Conservation (phyloP, 2,797 vertebrate genomes). For the Apodemus agrarius region DNA sequence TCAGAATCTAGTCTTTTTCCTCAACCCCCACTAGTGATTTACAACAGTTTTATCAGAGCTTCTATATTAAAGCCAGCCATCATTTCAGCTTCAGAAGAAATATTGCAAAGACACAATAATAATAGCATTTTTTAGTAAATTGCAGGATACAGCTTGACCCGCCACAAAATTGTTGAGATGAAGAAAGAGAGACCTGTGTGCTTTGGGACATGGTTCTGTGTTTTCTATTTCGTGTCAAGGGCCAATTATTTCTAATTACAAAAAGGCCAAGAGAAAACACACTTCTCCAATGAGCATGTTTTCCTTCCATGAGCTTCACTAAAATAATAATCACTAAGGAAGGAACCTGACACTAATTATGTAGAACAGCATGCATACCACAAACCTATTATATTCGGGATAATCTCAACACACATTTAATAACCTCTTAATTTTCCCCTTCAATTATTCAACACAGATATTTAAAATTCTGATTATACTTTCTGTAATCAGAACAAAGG, state of each 20-base stretch:
- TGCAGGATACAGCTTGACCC: conserved; percentile 57
- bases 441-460: conserved; percentile 33
- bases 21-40: conserved; percentile 53
- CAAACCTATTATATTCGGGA: conserved; percentile 39
- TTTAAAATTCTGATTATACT: conserved; percentile 54
- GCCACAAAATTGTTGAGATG: conserved; percentile 39
- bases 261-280: conserved; percentile 71
- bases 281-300: background rate
- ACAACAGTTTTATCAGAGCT: conserved; percentile 56
- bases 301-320: conserved; percentile 35
- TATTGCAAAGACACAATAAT: conserved; percentile 55
- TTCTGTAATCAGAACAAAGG: conserved; percentile 47
- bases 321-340: conserved; percentile 57
- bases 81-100: conserved; percentile 63
- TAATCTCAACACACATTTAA: conserved; percentile 34
- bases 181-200: background rate
- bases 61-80: conserved; percentile 65
- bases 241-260: conserved; percentile 85
- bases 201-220: conserved; percentile 3
- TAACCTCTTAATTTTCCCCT: conserved; percentile 34
- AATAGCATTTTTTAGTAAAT: conserved; percentile 63
- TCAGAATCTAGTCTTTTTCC: conserved; percentile 53
- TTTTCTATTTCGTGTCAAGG: conserved; percentile 72
- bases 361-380: conserved; percentile 48
- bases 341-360: background rate